Conservation (phyloP, 2,113 vertebrate species). For the Orycteropus afer region DNA sequence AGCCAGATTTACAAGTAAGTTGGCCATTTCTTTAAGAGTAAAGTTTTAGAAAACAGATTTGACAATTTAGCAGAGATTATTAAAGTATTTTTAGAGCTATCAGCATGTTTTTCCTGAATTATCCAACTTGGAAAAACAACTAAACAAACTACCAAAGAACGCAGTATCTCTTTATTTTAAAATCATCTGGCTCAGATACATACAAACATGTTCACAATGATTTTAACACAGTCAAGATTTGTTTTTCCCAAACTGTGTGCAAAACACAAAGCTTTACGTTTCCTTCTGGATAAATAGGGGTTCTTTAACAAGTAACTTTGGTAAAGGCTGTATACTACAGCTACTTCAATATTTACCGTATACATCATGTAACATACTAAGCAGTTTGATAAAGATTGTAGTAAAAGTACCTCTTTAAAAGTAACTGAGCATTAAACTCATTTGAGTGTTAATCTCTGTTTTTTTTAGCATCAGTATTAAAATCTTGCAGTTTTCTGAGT, state of each 20-base stretch:
- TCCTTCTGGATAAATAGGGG: background rate
- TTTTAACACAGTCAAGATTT: background rate
- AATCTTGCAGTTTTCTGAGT: background rate
- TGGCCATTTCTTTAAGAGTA: background rate
- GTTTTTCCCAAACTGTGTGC: background rate
- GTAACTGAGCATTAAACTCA: background rate
- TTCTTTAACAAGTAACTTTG: fast-evolving
- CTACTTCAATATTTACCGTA: background rate
- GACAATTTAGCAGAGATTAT: background rate
- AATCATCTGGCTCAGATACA: background rate
- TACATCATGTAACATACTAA: fast-evolving
- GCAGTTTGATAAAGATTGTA: background rate
- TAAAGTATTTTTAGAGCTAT: background rate
- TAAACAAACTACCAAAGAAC: background rate
- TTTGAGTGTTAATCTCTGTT: background rate
- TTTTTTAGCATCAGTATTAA: background rate
- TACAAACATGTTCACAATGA: background rate
- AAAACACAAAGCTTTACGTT: background rate
- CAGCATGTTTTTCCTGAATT: background rate
- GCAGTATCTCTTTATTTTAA: background rate
- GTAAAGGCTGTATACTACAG: fast-evolving
- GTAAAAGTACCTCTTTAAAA: background rate
- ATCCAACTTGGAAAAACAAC: background rate
- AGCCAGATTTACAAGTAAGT: background rate
- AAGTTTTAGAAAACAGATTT: background rate